phyloP scores from a whole-genome alignment of 2,113 vertebrate genomes.

The Silurus glanis region DNA sequence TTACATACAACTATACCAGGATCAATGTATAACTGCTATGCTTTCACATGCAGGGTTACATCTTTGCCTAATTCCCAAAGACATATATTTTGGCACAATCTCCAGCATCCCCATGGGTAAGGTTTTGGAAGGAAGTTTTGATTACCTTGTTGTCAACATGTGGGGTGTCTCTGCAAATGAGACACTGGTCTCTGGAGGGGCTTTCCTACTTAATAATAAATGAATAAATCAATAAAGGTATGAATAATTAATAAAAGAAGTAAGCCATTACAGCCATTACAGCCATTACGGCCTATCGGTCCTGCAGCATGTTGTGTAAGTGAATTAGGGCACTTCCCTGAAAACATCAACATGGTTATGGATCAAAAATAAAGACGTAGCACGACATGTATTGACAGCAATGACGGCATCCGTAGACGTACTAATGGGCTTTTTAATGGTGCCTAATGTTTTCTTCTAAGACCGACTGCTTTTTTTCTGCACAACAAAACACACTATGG shows the following conservation, averaged over 20 bases:
- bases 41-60: not conserved
- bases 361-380: not conserved
- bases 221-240: not conserved
- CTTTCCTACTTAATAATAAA: constrained; percentile 23
- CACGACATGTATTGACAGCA: not conserved
- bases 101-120: not conserved
- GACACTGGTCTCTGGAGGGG: not conserved
- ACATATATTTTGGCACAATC: not conserved
- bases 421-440: constrained; percentile 13
- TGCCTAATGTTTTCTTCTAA: not conserved
- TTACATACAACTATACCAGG: not conserved
- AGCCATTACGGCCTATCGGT: constrained; percentile 8
- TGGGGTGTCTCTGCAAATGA: not conserved
- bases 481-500: not conserved
- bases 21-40: not conserved
- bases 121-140: not conserved
- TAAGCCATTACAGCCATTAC: not conserved
- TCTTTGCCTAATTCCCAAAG: not conserved
- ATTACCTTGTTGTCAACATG: constrained; percentile 1
- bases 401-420: not conserved
- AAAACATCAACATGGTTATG: not conserved
- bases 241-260: constrained; percentile 13
- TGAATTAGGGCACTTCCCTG: not conserved
- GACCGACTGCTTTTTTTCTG: not conserved
- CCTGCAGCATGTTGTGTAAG: not conserved